Percentiles rank a stretch among this genome's conserved stretches.
phyloP scores from a whole-genome alignment of 1,140 invertebrate genomes.

The Drosophila repletoides region DNA sequence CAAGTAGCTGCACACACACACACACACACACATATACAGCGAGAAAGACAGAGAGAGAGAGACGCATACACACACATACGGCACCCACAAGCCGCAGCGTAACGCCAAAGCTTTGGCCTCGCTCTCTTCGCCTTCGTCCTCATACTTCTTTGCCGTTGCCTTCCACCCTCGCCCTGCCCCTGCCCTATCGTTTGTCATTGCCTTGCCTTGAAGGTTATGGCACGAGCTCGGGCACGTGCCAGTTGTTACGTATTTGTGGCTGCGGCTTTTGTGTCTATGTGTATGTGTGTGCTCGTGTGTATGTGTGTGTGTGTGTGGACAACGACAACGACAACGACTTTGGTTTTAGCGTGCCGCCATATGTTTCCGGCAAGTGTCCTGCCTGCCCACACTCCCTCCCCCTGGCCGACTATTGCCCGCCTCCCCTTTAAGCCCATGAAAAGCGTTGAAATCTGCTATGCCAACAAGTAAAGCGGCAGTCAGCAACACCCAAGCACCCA shows the following conservation, averaged over 20 bases:
- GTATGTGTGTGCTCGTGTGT: constrained; percentile 14
- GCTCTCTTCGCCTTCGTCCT: neutral
- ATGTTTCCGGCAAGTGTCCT: constrained; percentile 78
- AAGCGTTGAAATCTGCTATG: constrained; percentile 73
- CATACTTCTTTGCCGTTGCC: neutral
- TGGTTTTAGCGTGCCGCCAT: constrained; percentile 77
- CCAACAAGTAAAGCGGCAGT: constrained; percentile 57
- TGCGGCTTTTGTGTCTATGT: constrained; percentile 51
- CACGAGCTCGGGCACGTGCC: constrained; percentile 62
- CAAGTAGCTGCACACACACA: constrained; percentile 49
- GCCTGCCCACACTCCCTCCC: neutral
- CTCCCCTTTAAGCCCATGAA: constrained; percentile 48
- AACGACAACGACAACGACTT: constrained; percentile 47
- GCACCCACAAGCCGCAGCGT: constrained; percentile 23
- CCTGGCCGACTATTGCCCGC: neutral
- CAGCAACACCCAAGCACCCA: no score
- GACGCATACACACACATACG: neutral
- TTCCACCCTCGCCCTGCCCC: neutral
- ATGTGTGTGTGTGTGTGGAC: constrained; percentile 19
- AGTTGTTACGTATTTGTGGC: constrained; percentile 54
- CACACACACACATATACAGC: neutral
- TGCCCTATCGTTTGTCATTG: no score
- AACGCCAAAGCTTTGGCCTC: constrained; percentile 22
- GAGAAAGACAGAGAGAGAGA: neutral
- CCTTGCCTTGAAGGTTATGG: constrained; percentile 62